Percentiles rank a stretch among this genome's conserved stretches.
These are phyloP conservation scores for Champsocephalus gunnari DNA, from an alignment of 2,797 vertebrate genomes.

Conservation along the genomic window DNA sequence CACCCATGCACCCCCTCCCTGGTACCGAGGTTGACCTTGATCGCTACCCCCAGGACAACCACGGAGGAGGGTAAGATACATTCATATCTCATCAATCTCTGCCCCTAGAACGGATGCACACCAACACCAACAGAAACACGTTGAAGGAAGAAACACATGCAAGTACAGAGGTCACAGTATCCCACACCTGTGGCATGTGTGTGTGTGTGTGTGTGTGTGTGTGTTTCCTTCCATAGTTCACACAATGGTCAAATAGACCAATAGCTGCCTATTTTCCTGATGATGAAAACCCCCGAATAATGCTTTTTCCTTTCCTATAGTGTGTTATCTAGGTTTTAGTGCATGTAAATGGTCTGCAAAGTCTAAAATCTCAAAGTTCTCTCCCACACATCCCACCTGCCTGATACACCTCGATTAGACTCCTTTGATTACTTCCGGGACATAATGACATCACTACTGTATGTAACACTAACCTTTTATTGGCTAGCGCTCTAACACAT, in stretches of 20 bases:
- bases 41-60: slow-evolving; percentile 90
- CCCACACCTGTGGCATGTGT: slow-evolving; percentile 39
- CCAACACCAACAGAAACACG: slow-evolving; percentile 36
- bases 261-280: not conserved
- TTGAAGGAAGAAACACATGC: slow-evolving; percentile 15
- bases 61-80: slow-evolving; percentile 84
- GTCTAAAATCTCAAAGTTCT: too few relatives aligned
- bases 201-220: slow-evolving; percentile 13
- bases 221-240: not conserved
- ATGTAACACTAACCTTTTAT: too few relatives aligned
- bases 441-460: too few relatives aligned
- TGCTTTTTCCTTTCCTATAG: not conserved
- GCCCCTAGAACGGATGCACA: slow-evolving; percentile 36
- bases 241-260: slow-evolving; percentile 7
- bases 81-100: slow-evolving; percentile 67
- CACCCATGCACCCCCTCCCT: slow-evolving; percentile 94
- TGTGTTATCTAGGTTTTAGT: too few relatives aligned
- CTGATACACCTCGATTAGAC: too few relatives aligned
- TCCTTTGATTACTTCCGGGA: too few relatives aligned
- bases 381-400: too few relatives aligned
- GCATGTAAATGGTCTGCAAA: too few relatives aligned
- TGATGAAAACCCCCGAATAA: not conserved
- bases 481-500: too few relatives aligned
- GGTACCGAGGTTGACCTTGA: slow-evolving; percentile 92
- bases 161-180: slow-evolving; percentile 44